phyloP scores from a whole-genome alignment of 2,113 vertebrate genomes.

The Caranx ignobilis region DNA sequence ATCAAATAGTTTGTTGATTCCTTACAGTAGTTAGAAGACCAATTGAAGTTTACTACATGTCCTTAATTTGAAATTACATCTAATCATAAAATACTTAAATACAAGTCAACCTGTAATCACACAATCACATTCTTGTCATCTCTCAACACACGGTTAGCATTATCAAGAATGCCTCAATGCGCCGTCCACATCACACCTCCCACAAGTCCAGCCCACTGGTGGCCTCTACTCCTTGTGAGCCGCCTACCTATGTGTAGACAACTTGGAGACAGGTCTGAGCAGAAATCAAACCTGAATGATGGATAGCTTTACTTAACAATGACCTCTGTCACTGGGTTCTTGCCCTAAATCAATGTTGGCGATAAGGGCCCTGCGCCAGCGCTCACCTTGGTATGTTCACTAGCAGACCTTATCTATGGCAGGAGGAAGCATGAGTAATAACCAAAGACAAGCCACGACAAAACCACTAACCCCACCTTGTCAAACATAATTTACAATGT shows the following conservation, averaged over 20 bases:
- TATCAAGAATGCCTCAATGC: neutral
- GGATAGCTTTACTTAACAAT: conserved; percentile 83
- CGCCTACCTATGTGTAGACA: conserved; percentile 72
- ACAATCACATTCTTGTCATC: neutral
- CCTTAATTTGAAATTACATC: conserved; percentile 1
- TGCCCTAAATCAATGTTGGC: conserved; percentile 89
- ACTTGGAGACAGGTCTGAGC: conserved; percentile 80
- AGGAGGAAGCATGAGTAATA: conserved; percentile 92
- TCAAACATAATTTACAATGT: conserved; percentile 99
- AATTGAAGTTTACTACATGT: conserved; percentile 22
- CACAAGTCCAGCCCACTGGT: conserved; percentile 29
- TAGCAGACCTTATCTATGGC: conserved; percentile 89
- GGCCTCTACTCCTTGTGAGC: conserved; percentile 43
- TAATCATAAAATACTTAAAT: neutral
- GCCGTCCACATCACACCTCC: conserved; percentile 19
- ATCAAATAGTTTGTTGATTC: conserved; percentile 20
- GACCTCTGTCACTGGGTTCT: conserved; percentile 88
- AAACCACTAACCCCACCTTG: conserved; percentile 94
- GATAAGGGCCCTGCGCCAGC: conserved; percentile 86
- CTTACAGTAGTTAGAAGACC: conserved; percentile 14
- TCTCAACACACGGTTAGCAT: conserved; percentile 1
- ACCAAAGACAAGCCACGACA: conserved; percentile 94
- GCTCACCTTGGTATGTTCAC: conserved; percentile 84
- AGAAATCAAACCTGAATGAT: conserved; percentile 83
- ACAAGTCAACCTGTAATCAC: conserved; percentile 15